Percentiles rank a stretch among this genome's conserved stretches.
phyloP scores from a whole-genome alignment of 2,797 vertebrate genomes.

The Aphelocoma californica region DNA sequence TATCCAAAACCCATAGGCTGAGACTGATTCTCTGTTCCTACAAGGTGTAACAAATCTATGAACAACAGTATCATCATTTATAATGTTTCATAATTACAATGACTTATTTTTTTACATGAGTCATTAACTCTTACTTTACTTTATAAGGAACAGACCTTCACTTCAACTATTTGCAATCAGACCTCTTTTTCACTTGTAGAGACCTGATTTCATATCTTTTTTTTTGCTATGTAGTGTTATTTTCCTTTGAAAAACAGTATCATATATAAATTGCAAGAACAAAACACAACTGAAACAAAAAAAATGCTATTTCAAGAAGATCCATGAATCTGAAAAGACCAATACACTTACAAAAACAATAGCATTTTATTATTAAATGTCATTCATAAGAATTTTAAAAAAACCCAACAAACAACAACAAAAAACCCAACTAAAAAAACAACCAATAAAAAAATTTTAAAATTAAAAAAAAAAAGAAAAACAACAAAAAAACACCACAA shows the following conservation, averaged over 20 bases:
- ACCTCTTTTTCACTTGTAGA: neutral
- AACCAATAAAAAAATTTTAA: too few relatives aligned
- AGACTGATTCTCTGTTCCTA: neutral
- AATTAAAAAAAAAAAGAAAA: too few relatives aligned
- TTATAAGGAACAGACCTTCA: neutral
- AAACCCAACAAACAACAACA: neutral
- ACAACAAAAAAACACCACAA: neutral
- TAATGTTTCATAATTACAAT: neutral
- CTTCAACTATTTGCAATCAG: neutral
- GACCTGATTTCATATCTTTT: neutral
- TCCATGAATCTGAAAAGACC: neutral
- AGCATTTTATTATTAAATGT: neutral
- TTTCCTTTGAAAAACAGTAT: neutral
- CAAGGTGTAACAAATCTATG: neutral
- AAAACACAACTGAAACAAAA: neutral
- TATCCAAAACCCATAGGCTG: neutral
- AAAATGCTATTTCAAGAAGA: neutral
- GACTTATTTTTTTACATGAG: neutral
- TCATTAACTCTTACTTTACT: neutral
- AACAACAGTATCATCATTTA: neutral
- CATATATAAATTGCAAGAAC: neutral
- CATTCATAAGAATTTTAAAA: neutral
- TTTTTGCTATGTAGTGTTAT: neutral
- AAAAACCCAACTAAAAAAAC: too few relatives aligned
- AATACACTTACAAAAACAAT: neutral